Conservation (phyloP, 2,888 invertebrate genomes). For the Ophioninae sp. region DNA sequence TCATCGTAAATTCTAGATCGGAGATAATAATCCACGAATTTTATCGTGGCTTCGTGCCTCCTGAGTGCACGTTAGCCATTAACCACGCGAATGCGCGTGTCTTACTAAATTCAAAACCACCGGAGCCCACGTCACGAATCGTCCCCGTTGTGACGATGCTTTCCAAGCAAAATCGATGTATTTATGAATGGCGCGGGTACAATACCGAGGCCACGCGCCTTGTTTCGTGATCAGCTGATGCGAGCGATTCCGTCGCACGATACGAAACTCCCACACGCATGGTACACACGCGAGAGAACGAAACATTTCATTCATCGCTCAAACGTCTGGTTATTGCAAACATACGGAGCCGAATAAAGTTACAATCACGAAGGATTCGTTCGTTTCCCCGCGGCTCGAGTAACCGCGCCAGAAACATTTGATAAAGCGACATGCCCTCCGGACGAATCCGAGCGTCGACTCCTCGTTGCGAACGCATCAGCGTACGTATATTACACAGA, state of each 20-base stretch:
- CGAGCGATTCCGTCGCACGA: slow-evolving; percentile 48
- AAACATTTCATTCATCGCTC: slow-evolving; percentile 53
- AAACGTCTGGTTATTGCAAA: not conserved
- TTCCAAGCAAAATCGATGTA: slow-evolving; percentile 43
- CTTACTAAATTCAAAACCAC: slow-evolving; percentile 22
- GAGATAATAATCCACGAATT: not conserved
- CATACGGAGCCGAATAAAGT: not conserved
- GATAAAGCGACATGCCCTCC: not conserved
- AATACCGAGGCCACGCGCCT: slow-evolving; percentile 26
- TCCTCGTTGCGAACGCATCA: no score
- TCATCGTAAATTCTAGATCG: not conserved
- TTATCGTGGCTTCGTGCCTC: not conserved
- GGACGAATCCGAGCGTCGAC: not conserved
- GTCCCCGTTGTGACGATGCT: slow-evolving; percentile 2
- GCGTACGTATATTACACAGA: no score
- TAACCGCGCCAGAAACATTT: slow-evolving; percentile 9
- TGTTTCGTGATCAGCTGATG: slow-evolving; percentile 44
- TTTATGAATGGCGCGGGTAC: slow-evolving; percentile 57
- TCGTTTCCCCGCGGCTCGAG: not conserved
- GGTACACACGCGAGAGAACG: not conserved
- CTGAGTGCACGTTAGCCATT: not conserved
- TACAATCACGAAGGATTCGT: not conserved
- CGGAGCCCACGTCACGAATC: slow-evolving; percentile 27
- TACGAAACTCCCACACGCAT: slow-evolving; percentile 8
- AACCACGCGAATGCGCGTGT: slow-evolving; percentile 24